phyloP scores from a whole-genome alignment of 2,797 vertebrate species.

The Varecia variegata region DNA sequence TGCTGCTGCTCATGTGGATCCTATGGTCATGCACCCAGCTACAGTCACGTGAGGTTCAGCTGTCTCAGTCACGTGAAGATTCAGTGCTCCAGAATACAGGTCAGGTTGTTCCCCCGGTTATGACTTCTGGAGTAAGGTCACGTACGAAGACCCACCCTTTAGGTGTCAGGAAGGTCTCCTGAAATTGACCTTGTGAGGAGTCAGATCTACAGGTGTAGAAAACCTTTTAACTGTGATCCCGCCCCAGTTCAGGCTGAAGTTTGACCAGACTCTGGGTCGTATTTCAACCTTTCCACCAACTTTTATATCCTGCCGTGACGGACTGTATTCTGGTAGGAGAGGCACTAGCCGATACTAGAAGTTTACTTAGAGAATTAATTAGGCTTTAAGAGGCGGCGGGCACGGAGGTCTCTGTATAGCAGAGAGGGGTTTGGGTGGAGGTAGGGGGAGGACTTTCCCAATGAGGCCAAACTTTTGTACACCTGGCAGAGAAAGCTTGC shows the following conservation, averaged over 20 bases:
- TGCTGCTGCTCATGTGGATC: not conserved
- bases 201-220: not conserved
- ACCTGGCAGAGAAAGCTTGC: not conserved
- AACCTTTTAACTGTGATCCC: accelerated
- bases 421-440: not conserved
- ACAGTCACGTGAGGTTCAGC: not conserved
- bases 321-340: not conserved
- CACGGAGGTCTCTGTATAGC: not conserved
- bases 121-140: not conserved
- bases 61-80: not conserved
- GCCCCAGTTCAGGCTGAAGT: not conserved
- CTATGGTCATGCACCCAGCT: not conserved
- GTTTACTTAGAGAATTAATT: not conserved
- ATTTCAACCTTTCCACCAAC: not conserved
- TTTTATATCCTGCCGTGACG: not conserved
- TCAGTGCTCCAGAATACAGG: not conserved
- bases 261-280: not conserved
- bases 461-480: not conserved
- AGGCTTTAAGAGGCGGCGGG: not conserved
- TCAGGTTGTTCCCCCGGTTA: not conserved
- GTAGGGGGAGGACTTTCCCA: not conserved
- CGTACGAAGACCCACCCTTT: accelerated
- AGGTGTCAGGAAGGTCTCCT: not conserved
- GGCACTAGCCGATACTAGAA: not conserved
- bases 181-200: not conserved